Evolutionary conservation across 30 jellyfish, hydroid and myxozoan species (phyloP).

Genomic region (Aurelia sp.): DNA sequence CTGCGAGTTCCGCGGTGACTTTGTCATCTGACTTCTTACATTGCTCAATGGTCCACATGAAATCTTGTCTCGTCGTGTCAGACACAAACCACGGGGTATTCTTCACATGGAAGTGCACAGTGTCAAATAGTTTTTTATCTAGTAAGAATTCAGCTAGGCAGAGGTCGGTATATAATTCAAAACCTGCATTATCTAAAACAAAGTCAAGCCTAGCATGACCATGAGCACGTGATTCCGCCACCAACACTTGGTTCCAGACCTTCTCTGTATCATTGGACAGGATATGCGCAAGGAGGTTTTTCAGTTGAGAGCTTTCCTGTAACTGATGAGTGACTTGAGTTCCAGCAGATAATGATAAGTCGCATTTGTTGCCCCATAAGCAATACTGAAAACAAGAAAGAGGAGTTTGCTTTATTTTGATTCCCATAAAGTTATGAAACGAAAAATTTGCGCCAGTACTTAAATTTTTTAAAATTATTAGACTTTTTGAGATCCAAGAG

Average conservation of each 20-base stretch:
- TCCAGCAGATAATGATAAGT: conserved; percentile 92
- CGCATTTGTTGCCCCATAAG: conserved; percentile 99
- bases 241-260: conserved; percentile 72
- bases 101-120: conserved; percentile 90
- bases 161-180: conserved; percentile 89
- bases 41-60: conserved; percentile 89
- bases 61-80: conserved; percentile 76
- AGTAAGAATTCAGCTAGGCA: conserved; percentile 92
- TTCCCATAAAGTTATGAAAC: too few species aligned
- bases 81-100: conserved; percentile 98
- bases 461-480: too few species aligned
- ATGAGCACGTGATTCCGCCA: conserved; percentile 66
- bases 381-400: conserved; percentile 64
- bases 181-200: conserved; percentile 96
- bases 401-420: background rate
- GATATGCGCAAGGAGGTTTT: conserved; percentile 81
- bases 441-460: too few species aligned
- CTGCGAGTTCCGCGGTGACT: conserved; percentile 66
- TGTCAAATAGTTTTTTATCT: conserved; percentile 77
- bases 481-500: too few species aligned
- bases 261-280: conserved; percentile 85
- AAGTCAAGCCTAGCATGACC: conserved; percentile 81
- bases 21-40: conserved; percentile 72
- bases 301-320: conserved; percentile 80
- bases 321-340: conserved; percentile 82